phyloP scores from a whole-genome alignment of 1,140 invertebrate species.

The Drosophila erecta region DNA sequence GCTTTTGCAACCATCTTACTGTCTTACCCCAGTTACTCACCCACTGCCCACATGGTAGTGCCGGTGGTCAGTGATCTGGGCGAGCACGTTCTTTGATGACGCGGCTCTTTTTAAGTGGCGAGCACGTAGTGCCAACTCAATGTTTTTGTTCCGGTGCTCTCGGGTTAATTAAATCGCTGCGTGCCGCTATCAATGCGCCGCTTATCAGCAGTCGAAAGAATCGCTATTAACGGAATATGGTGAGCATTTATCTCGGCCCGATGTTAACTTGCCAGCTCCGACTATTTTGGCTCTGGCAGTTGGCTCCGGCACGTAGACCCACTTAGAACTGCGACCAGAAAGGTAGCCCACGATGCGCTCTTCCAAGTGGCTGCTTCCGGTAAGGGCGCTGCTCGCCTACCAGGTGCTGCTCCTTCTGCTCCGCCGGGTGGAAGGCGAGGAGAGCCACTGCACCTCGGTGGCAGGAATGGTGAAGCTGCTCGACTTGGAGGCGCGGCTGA shows the following conservation, averaged over 20 bases:
- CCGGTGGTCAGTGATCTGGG: constrained; percentile 29
- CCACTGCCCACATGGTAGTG: constrained; percentile 9
- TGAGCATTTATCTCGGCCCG: constrained; percentile 54
- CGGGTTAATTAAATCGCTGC: constrained; percentile 40
- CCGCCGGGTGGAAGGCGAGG: constrained; percentile 19
- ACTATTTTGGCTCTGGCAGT: constrained; percentile 40
- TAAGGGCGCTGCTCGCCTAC: constrained; percentile 14
- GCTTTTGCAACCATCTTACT: not conserved
- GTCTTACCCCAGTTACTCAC: not conserved
- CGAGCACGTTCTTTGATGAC: constrained; percentile 33
- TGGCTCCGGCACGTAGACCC: constrained; percentile 45
- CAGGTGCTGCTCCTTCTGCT: not conserved
- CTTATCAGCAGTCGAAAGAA: constrained; percentile 38
- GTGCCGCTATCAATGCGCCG: constrained; percentile 39
- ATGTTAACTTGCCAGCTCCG: constrained; percentile 43
- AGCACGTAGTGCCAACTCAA: constrained; percentile 17
- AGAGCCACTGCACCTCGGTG: constrained; percentile 89
- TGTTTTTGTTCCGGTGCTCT: constrained; percentile 32
- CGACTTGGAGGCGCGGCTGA: constrained; percentile 92
- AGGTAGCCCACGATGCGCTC: constrained; percentile 29
- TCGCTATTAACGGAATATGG: constrained; percentile 5
- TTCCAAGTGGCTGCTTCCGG: constrained; percentile 11
- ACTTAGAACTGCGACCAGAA: constrained; percentile 11
- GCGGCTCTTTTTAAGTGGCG: not conserved
- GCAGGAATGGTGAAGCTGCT: constrained; percentile 95